phyloP scores from a whole-genome alignment of 2,797 vertebrate species.

The Tarsius wallacei region DNA sequence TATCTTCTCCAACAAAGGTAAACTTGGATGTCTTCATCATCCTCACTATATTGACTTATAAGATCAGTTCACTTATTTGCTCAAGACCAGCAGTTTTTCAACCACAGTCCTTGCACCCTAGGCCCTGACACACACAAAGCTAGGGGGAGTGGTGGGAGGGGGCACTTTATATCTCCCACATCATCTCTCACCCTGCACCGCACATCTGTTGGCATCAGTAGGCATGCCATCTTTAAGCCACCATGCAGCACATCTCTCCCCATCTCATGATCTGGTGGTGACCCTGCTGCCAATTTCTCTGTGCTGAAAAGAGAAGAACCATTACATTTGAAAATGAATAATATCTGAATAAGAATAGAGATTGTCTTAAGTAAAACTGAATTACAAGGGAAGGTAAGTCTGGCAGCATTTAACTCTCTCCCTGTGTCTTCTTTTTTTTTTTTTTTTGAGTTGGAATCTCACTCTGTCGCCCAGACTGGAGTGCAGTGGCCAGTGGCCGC shows the following conservation, averaged over 20 bases:
- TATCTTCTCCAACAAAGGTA: not conserved
- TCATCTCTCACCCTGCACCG: not conserved
- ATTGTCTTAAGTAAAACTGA: not conserved
- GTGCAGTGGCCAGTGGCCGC: too few species aligned
- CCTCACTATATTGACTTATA: not conserved
- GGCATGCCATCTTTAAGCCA: too few species aligned
- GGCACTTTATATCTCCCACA: too few species aligned
- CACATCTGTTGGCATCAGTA: not conserved
- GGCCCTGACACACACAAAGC: too few species aligned
- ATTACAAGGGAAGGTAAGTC: not conserved
- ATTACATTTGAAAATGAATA: not conserved
- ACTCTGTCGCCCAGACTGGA: too few species aligned
- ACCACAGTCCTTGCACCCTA: accelerated
- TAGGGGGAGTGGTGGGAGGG: too few species aligned
- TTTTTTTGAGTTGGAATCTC: too few species aligned
- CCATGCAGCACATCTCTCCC: not conserved
- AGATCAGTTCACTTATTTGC: too few species aligned
- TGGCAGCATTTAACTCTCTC: not conserved
- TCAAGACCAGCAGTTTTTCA: not conserved
- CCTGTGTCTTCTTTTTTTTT: not conserved
- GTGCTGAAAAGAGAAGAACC: not conserved
- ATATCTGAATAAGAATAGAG: not conserved
- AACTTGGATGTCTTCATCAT: not conserved
- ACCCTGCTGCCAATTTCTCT: too few species aligned
- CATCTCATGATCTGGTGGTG: not conserved